Conservation (phyloP, 2,113 vertebrate species). For the Glareola pratincola region DNA sequence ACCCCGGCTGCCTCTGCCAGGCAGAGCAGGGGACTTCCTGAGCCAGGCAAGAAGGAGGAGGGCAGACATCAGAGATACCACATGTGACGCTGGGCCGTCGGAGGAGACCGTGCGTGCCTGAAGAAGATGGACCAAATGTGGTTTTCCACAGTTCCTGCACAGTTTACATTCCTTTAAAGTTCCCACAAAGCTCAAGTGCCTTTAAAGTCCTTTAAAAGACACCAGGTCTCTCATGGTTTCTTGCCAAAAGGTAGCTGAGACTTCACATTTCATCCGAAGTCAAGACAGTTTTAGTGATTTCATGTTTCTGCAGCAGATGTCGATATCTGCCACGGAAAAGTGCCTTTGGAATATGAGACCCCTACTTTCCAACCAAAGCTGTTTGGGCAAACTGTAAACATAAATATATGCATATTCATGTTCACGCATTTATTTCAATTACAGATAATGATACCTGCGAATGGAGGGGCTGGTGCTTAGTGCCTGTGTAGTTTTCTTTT, state of each 20-base stretch:
- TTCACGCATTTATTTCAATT: background rate
- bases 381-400: background rate
- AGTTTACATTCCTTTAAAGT: background rate
- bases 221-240: background rate
- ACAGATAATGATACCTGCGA: background rate
- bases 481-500: background rate
- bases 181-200: background rate
- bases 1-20: background rate
- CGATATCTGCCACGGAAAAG: background rate
- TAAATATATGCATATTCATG: background rate
- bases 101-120: background rate
- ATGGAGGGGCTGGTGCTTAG: background rate
- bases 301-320: background rate
- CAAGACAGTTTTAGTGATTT: background rate
- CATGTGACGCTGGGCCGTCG: fast-evolving
- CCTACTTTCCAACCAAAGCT: background rate
- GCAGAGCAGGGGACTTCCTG: background rate
- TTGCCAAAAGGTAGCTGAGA: background rate
- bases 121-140: background rate
- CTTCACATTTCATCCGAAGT: background rate
- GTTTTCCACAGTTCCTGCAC: background rate
- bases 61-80: background rate
- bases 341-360: background rate
- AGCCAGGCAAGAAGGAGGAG: background rate
- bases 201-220: background rate